phyloP scores from a whole-genome alignment of 2,797 vertebrate species.

The Onychomys arenicola region DNA sequence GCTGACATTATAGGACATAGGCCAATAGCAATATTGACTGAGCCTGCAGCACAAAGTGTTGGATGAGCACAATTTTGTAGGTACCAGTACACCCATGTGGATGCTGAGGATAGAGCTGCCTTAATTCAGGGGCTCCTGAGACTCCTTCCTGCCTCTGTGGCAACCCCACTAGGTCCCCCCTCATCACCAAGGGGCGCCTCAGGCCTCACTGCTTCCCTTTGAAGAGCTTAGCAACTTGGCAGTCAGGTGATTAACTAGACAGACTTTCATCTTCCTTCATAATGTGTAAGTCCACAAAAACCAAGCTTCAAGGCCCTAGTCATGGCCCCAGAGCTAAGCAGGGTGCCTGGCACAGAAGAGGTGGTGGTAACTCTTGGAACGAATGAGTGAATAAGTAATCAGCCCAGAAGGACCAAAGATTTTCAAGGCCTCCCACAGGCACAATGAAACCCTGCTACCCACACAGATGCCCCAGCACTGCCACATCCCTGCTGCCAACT shows the following conservation, averaged over 20 bases:
- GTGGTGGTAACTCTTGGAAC: neutral
- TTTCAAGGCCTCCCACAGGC: neutral
- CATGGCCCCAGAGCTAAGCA: neutral
- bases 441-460: neutral
- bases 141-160: neutral
- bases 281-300: neutral
- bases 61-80: fast-evolving
- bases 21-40: fast-evolving
- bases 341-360: neutral
- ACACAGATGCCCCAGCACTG: neutral
- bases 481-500: neutral
- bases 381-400: neutral
- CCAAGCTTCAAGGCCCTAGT: neutral
- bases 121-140: neutral
- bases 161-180: neutral
- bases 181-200: too few relatives aligned
- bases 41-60: fast-evolving
- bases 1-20: fast-evolving
- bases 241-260: neutral
- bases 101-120: neutral
- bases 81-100: fast-evolving
- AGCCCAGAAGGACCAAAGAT: neutral
- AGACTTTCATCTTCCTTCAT: neutral
- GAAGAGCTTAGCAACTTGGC: neutral
- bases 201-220: neutral